Evolutionary conservation across 1,140 invertebrate species (phyloP), one percentile per base, ranked within the genome.

Genomic region (Plectus sambesii): DNA sequence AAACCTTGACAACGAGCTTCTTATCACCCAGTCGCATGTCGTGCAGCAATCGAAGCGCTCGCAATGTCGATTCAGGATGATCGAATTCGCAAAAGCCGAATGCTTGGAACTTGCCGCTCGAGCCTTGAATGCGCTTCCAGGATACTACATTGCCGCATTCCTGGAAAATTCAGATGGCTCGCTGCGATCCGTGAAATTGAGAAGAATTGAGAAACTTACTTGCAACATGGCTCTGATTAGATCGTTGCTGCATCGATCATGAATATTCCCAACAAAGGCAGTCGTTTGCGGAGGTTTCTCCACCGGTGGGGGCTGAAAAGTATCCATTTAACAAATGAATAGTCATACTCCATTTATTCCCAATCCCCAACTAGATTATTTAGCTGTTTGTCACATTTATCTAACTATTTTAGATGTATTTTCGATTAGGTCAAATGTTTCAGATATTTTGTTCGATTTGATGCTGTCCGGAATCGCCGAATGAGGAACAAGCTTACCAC

Each of bases 1-100:
- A 40, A 19, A 69, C 66, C 50, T 69, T 67, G 8, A 69, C 59
- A 33, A 53, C 59, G 6, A 98, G 73, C 66, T 83, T 83, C 70
- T 92, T 94, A 30, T 87, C 88, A 36, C 84, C 86, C 53, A 98
- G 82, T 72, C 85, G 80, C 70, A 87, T 81, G 59, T 93, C 88
- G 73, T 97, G 89, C 5, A 99, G 75, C 47, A 98, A 73, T 43
- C 92, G 74, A 46, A 98, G 87, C 58, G 90, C 89, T 58, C 90
- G 76, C 44, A 96, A 75, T 22, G 89, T 93, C 1, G 88, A 85
- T 74, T 94, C 88, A 17, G 90, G 89, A 47, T 86, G 83, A 41
- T 79, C 84, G 77, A 82, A 89, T 74, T 98, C 93, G 75, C 92
- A 97, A 74, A 98, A 98, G 20, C 92, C 93, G 76, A 99, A 99